These are phyloP conservation scores for Acanthosepion lycidas DNA, from an alignment of 2,888 invertebrate genomes.

Conservation along the genomic window DNA sequence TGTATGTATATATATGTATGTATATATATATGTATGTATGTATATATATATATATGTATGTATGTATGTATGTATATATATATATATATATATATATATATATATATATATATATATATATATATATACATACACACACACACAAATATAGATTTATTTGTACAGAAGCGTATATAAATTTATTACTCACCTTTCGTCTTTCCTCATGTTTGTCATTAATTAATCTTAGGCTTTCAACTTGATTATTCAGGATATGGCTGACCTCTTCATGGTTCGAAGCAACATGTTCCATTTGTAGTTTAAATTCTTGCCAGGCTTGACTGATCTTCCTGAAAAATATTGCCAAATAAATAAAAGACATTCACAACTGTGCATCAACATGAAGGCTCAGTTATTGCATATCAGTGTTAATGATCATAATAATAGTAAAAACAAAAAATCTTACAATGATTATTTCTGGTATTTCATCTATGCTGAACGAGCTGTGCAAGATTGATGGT, in stretches of 20 bases:
- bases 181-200: slow-evolving; percentile 40
- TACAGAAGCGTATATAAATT: not conserved
- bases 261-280: slow-evolving; percentile 39
- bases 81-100: no score
- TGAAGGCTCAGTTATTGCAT: not conserved
- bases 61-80: no score
- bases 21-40: no score
- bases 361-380: not conserved
- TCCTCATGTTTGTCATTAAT: slow-evolving; percentile 44
- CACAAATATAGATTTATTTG: no score
- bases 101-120: no score
- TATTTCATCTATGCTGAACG: no score
- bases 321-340: not conserved
- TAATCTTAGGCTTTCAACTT: not conserved
- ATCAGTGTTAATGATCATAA: not conserved
- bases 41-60: no score
- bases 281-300: slow-evolving; percentile 36
- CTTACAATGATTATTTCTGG: no score
- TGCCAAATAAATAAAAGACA: not conserved
- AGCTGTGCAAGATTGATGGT: no score
- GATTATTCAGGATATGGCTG: not conserved
- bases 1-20: no score
- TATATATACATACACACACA: no score
- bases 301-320: slow-evolving; percentile 39
- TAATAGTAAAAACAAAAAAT: no score